These are phyloP conservation scores for Rattus rattus DNA, from an alignment of 2,113 vertebrate species.

Conservation along the genomic window DNA sequence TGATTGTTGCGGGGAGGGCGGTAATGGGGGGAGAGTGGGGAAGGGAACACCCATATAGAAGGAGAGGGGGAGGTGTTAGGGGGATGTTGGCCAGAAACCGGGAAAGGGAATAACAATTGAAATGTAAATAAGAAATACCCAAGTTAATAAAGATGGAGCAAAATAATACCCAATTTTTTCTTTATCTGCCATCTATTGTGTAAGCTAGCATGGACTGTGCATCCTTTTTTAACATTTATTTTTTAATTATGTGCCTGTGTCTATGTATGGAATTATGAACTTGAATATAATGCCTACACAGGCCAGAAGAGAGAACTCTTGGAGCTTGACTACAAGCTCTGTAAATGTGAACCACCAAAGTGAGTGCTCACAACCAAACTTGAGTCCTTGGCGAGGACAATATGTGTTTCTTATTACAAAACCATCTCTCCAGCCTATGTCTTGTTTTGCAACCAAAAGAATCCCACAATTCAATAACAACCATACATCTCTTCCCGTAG, in stretches of 20 bases:
- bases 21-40: too few species aligned
- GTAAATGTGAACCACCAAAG: background rate
- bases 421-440: background rate
- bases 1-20: too few species aligned
- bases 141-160: too few species aligned
- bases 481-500: background rate
- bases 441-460: background rate
- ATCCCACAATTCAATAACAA: background rate
- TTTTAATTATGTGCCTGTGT: background rate
- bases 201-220: background rate
- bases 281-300: background rate
- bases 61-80: too few species aligned
- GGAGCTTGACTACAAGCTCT: background rate
- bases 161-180: background rate
- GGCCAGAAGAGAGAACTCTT: background rate
- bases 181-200: background rate
- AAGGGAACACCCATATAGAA: too few species aligned
- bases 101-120: too few species aligned
- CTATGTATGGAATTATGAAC: background rate
- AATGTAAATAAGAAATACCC: too few species aligned
- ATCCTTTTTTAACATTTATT: background rate
- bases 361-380: background rate
- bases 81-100: too few species aligned
- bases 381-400: background rate
- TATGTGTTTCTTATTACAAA: background rate